These are phyloP conservation scores for Habrosyne pyritoides DNA, from an alignment of 2,888 invertebrate species.

Conservation along the genomic window DNA sequence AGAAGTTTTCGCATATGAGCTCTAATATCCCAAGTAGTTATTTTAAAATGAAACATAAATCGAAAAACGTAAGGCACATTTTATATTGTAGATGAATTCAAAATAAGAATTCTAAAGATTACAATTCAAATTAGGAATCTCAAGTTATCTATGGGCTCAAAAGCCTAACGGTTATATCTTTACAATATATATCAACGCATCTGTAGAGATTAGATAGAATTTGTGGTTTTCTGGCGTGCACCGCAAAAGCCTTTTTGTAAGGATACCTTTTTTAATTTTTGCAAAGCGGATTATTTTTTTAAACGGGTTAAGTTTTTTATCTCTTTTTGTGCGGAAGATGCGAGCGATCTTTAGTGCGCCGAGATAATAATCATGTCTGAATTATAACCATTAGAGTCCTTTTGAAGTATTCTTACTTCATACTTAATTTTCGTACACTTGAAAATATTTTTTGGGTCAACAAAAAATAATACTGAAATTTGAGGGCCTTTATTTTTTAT, in stretches of 20 bases:
- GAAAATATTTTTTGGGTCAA: slow-evolving; percentile 4
- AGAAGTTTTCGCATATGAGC: too few species aligned
- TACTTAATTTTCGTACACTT: not conserved
- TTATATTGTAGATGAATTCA: too few species aligned
- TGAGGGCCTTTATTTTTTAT: too few species aligned
- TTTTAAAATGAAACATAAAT: too few species aligned
- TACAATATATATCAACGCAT: slow-evolving; percentile 39
- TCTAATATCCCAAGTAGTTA: too few species aligned
- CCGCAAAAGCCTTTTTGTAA: slow-evolving; percentile 64
- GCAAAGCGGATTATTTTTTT: slow-evolving; percentile 78
- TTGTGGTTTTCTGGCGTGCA: slow-evolving; percentile 58
- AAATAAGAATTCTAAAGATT: not conserved
- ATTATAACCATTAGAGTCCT: slow-evolving; percentile 24
- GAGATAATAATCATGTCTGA: slow-evolving; percentile 31
- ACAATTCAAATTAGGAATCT: not conserved
- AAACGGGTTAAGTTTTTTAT: slow-evolving; percentile 65
- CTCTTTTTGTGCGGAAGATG: slow-evolving; percentile 40
- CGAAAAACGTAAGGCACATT: too few species aligned
- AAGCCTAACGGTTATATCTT: slow-evolving; percentile 12
- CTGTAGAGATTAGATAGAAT: slow-evolving; percentile 60
- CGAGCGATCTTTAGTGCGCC: slow-evolving; percentile 26
- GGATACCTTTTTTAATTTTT: slow-evolving; percentile 51
- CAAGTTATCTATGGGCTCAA: not conserved
- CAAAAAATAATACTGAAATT: slow-evolving; percentile 32
- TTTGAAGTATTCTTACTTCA: slow-evolving; percentile 12